Base-by-base conservation (phyloP, 30 jellyfish, hydroid and myxozoan species). In the Hydra vulgaris region DNA sequence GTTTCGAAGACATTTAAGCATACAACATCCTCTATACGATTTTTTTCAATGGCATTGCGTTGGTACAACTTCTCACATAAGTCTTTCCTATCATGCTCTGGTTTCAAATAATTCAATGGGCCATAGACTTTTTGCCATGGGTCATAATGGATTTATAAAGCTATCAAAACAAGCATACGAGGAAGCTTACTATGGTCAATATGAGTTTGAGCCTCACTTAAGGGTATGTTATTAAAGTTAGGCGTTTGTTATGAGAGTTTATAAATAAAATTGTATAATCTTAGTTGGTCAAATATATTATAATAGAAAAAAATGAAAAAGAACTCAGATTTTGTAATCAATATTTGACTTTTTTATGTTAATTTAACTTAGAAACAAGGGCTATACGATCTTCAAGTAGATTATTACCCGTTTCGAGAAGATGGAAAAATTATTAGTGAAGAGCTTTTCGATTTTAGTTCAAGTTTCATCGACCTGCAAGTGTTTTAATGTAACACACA, bases 1-100 rank as follows among this genome's bases (percentile, higher is more conserved):
- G 27, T 73, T 91, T 16, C 90, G 86, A 73, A 87, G 97, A 15
- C 97, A 91, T 27, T 81, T 91, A 17, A 78, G 96, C 74, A 87
- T 81, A 21, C 84, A 76, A 7, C 97, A 91, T 67, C 97, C 97
- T 17, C 81, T 91, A 17, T 82, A 82, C 79, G 84, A 26, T 21
- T 70, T 91, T 12, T 70, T 91, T 7, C 69, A 55, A 73, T 27
- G 78, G 15, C 97, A 91, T 73, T 91, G 97, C 81, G 94, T 88
- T 21, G 97, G 96, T 54, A 84, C 85, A 82, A 61, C 79, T 16
- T 81, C 85, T 78, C 85, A 78, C 25, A 78, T 78, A 55, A 21
- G 79, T 61, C 26, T 61, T 53, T 18, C 79, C 53, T 78, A 20
- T 61, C 80, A 52, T 20, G 77, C 54, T 23, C 54, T 78, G 18